Base-by-base conservation (phyloP, 2,797 vertebrate genomes). In the Loris lydekkerianus region DNA sequence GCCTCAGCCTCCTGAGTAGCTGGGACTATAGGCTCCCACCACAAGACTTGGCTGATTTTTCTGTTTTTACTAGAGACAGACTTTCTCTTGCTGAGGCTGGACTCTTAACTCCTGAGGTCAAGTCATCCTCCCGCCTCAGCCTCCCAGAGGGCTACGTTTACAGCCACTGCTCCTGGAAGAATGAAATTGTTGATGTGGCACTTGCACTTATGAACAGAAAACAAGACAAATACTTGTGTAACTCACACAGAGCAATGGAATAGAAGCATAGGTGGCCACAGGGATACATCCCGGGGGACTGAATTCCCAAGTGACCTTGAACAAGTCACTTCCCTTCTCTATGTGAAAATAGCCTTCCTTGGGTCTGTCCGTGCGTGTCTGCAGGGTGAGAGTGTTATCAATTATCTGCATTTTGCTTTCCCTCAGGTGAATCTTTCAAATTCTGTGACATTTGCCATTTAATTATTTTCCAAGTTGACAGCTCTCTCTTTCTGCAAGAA, bases 381-480 rank as follows among this genome's bases (percentile, higher is more conserved):
- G 17, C 29, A 2, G 23, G 25, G 27, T 49, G 27, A 17, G 60
- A 5, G 1, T 10, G 0, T 25, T n/a, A 67, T 37, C 65, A 15
- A 1, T 81, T 14, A 80, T 11, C 88, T 90, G 46, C 65, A 49
- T 70, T 84, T 58, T 69, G 63, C 34, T 87, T 93, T n/a, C 69
- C 46, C 88, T 27, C 61, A 46, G 49, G 78, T n/a, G 86, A 94
- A 78, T 58, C 73, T 94, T 87, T 72, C 65, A 31, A 49, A 18
- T 69, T 56, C 58, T 76, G 70, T 73, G 85, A 90, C 65, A 46
- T 37, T 92, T 89, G 60, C 14, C 31, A 27, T 67, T 89, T 81
- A 77, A 77, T 94, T 87, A 72, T 72, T 95, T 91, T 63, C 67
- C 58, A 40, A 61, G 76, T 63, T 80, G 70, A 88, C 76, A 72